phyloP scores from a whole-genome alignment of 2,797 vertebrate genomes.

The Anomalospiza imberbis region DNA sequence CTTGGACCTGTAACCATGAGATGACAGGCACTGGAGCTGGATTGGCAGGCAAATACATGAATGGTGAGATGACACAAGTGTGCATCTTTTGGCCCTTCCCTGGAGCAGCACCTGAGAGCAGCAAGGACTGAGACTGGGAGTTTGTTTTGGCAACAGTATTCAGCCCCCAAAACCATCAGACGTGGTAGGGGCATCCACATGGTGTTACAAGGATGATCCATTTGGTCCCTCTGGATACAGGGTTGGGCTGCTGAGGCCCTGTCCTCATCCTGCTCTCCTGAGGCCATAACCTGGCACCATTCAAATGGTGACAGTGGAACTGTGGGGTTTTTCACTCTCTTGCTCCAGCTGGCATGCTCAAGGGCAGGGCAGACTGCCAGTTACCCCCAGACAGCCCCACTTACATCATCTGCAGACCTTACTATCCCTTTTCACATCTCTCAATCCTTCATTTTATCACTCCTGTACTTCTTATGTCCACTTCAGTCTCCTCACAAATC shows the following conservation, averaged over 20 bases:
- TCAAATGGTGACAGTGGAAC: not conserved
- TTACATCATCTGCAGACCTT: not conserved
- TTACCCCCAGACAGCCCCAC: not conserved
- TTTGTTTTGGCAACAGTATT: accelerated
- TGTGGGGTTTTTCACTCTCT: not conserved
- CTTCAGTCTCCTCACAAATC: not conserved
- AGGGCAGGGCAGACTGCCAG: not conserved
- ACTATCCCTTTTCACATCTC: not conserved
- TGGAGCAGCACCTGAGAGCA: not conserved
- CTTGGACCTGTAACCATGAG: not conserved
- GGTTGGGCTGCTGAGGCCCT: not conserved
- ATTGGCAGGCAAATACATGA: not conserved
- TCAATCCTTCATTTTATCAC: not conserved
- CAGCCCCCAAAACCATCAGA: not conserved
- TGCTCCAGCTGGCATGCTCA: not conserved
- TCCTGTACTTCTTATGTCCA: not conserved
- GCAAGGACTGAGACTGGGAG: not conserved
- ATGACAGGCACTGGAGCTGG: not conserved
- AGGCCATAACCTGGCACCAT: not conserved
- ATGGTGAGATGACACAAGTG: too few relatives aligned
- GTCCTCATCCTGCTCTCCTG: not conserved
- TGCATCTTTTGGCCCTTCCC: not conserved
- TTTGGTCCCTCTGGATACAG: not conserved
- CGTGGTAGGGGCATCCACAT: accelerated
- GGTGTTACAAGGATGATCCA: not conserved